Conservation (phyloP, 2,888 invertebrate genomes). For the Agrotis ipsilon region DNA sequence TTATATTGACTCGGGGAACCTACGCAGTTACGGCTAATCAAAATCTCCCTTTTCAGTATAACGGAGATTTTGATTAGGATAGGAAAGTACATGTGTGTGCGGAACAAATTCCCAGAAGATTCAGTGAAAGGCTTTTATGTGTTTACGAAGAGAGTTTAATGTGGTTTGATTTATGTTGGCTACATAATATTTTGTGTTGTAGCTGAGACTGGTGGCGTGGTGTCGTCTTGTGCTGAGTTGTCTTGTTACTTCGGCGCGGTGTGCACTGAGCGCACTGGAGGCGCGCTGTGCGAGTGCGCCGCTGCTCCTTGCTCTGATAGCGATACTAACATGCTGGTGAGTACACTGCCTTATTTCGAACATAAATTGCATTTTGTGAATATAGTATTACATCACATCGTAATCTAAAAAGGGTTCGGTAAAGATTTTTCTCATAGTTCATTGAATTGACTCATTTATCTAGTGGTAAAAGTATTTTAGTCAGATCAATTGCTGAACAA, state of each 20-base stretch:
- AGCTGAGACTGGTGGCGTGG: slow-evolving; percentile 93
- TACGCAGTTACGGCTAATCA: slow-evolving; percentile 24
- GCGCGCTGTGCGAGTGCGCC: slow-evolving; percentile 95
- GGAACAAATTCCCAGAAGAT: slow-evolving; percentile 28
- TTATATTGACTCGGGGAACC: slow-evolving; percentile 25
- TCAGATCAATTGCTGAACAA: neutral
- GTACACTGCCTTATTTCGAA: slow-evolving; percentile 53
- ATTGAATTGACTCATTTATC: neutral
- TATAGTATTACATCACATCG: too few relatives aligned
- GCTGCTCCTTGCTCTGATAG: slow-evolving; percentile 89
- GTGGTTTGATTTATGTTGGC: slow-evolving; percentile 14
- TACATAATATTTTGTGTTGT: neutral
- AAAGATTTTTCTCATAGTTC: too few relatives aligned
- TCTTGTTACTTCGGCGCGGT: slow-evolving; percentile 96
- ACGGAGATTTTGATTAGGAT: slow-evolving; percentile 49
- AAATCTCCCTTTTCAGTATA: slow-evolving; percentile 34
- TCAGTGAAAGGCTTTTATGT: slow-evolving; percentile 24
- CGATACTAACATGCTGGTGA: slow-evolving; percentile 88
- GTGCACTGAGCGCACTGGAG: slow-evolving; percentile 94
- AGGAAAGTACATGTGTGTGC: slow-evolving; percentile 26
- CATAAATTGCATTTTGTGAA: too few relatives aligned
- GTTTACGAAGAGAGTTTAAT: slow-evolving; percentile 23
- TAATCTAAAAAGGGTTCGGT: too few relatives aligned
- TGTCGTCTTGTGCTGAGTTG: slow-evolving; percentile 93
- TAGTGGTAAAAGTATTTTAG: neutral